Evolutionary conservation across 2,113 vertebrate species (phyloP), one percentile per base, ranked within the genome.

Genomic region (Hiodon tergisus): DNA sequence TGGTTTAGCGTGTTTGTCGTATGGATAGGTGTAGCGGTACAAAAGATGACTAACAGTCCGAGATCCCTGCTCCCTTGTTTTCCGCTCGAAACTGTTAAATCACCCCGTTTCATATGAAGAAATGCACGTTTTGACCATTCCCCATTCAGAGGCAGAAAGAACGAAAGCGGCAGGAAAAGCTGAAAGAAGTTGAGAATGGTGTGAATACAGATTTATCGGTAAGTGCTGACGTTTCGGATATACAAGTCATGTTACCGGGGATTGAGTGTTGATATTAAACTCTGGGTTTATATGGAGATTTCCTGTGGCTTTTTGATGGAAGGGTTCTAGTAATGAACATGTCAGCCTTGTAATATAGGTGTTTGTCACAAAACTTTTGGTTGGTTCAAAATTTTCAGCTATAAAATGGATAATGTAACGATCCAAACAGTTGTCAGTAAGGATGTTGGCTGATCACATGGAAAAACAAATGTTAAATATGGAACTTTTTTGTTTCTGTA

Each of bases 101-200:
- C 48, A 17, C 2, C 10, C 50, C 50, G 54, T 65, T 69, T 50
- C 6, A 48, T 67, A 8, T 50, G 53, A 7, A 55, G 5, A 0
- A 3, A 17, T 5, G 2, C 5, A 1, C 13, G 13, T 75, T 63
- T n/a, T 68, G 10, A 11, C 3, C 69, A 3, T 76, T 78, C 77
- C 48, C 79, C 10, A 65, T 69, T 6, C 79, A 93, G 91, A 89
- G 89, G 71, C 88, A 90, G 76, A 90, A 88, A 78, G 87, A 89
- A 73, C 90, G 87, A 77, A 91, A 89, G 31, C 81, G 84, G 1
- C 54, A 83, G 60, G 85, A 85, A 67, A 86, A 82, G 76, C 50
- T 83, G 13, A 67, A 66, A 76, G 83, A 89, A 65, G 90, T 88
- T 52, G 81, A 88, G 68, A 89, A 82, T 62, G 66, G 71, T 4